Evolutionary conservation across 1,140 invertebrate species (phyloP).

Genomic region (Heliconius hermathena): DNA sequence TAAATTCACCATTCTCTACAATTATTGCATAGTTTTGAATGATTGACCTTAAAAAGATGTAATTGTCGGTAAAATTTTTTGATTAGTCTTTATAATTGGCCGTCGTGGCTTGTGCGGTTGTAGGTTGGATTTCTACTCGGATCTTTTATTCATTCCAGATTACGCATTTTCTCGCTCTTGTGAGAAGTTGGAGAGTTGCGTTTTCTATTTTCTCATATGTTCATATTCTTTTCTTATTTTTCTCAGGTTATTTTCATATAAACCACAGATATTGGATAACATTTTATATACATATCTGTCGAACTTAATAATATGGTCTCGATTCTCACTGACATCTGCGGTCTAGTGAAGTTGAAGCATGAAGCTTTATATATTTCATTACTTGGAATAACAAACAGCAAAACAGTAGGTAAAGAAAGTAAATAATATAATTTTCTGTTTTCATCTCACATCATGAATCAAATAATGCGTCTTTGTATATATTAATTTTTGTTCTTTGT

Average conservation of each 20-base stretch:
- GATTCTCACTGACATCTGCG: not conserved
- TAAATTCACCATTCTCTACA: constrained; percentile 12
- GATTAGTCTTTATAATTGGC: too few species aligned
- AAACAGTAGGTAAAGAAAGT: not conserved
- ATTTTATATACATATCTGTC: not conserved
- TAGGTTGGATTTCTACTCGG: too few species aligned
- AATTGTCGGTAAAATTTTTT: not conserved
- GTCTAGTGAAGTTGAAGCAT: not conserved
- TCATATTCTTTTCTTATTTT: too few species aligned
- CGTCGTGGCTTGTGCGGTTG: too few species aligned
- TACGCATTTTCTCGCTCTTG: too few species aligned
- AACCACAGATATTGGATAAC: not conserved
- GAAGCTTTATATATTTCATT: not conserved
- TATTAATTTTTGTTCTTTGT: too few species aligned
- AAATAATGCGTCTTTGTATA: too few species aligned
- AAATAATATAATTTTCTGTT: not conserved
- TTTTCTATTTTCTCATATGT: too few species aligned
- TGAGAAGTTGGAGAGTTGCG: too few species aligned
- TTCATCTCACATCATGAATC: too few species aligned
- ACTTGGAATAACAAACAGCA: not conserved
- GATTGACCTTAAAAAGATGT: not conserved
- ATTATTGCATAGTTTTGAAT: not conserved
- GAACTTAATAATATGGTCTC: not conserved
- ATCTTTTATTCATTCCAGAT: too few species aligned
- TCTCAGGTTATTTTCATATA: too few species aligned